These are phyloP conservation scores for Rhabdornis inornatus DNA, from an alignment of 2,113 vertebrate genomes.

Conservation along the genomic window DNA sequence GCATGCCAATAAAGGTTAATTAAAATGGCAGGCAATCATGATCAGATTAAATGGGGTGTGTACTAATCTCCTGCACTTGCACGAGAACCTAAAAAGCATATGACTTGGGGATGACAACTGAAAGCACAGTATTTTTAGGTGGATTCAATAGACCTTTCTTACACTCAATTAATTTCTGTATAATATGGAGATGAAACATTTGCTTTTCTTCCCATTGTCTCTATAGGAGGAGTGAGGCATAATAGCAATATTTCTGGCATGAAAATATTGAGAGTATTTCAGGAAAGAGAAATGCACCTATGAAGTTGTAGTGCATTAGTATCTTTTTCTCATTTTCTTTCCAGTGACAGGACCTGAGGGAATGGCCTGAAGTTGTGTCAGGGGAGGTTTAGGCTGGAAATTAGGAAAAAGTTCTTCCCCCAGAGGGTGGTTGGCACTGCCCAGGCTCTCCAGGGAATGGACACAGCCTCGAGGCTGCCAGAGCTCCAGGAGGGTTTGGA, in stretches of 20 bases:
- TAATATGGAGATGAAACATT: background rate
- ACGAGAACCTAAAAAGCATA: conserved; percentile 26
- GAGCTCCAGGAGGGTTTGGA: background rate
- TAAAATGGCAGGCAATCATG: conserved; percentile 33
- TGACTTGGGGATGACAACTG: conserved; percentile 28
- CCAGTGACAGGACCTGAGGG: no score
- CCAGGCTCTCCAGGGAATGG: background rate
- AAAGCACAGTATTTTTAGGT: conserved; percentile 14
- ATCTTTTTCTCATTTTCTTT: background rate
- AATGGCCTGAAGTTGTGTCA: background rate
- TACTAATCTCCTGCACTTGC: background rate
- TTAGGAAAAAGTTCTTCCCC: fast-evolving
- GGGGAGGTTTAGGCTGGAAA: background rate
- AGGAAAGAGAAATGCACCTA: background rate
- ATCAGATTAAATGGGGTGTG: conserved; percentile 35
- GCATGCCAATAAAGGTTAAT: conserved; percentile 53
- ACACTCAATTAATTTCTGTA: conserved; percentile 50
- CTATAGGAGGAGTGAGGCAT: background rate
- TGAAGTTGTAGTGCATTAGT: background rate
- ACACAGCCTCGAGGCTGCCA: fast-evolving
- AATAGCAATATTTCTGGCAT: background rate
- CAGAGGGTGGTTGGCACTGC: background rate
- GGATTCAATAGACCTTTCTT: conserved; percentile 35
- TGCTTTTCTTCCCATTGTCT: background rate
- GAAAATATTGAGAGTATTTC: background rate